phyloP scores from a whole-genome alignment of 1,140 invertebrate species.

The Aphidius gifuensis region DNA sequence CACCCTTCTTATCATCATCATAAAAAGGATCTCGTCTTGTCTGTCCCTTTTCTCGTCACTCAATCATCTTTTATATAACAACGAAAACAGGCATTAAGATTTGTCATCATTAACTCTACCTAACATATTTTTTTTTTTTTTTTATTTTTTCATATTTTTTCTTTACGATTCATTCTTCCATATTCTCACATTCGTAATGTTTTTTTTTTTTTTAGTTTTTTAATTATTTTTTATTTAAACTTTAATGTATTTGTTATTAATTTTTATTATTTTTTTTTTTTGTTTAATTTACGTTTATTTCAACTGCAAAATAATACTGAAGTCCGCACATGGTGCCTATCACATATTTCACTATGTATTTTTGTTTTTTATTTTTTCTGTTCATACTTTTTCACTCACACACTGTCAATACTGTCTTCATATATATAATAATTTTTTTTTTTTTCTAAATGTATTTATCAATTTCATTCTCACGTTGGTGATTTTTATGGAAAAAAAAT shows the following conservation, averaged over 20 bases:
- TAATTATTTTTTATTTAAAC: neutral
- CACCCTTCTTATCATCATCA: no score
- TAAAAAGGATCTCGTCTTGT: no score
- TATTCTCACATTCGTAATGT: neutral
- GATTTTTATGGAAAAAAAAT: no score
- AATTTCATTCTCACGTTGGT: constrained; percentile 6
- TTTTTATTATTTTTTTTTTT: constrained; percentile 17
- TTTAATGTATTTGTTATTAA: constrained; percentile 15
- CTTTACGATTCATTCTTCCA: neutral
- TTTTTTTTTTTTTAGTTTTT: neutral
- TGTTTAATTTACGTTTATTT: constrained; percentile 17
- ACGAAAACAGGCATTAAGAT: constrained; percentile 31
- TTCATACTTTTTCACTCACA: neutral
- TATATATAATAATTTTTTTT: constrained; percentile 2
- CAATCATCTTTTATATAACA: constrained; percentile 27
- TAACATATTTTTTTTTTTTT: constrained; percentile 34
- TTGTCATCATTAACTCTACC: constrained; percentile 31
- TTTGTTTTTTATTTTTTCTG: constrained; percentile 31
- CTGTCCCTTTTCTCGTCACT: neutral
- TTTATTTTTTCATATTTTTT: neutral
- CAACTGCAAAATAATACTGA: constrained; percentile 56
- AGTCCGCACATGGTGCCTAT: constrained; percentile 56
- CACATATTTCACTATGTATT: constrained; percentile 46
- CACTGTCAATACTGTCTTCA: neutral
- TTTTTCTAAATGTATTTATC: neutral